Conservation (phyloP, 2,797 vertebrate species). For the Muscicapa striata region DNA sequence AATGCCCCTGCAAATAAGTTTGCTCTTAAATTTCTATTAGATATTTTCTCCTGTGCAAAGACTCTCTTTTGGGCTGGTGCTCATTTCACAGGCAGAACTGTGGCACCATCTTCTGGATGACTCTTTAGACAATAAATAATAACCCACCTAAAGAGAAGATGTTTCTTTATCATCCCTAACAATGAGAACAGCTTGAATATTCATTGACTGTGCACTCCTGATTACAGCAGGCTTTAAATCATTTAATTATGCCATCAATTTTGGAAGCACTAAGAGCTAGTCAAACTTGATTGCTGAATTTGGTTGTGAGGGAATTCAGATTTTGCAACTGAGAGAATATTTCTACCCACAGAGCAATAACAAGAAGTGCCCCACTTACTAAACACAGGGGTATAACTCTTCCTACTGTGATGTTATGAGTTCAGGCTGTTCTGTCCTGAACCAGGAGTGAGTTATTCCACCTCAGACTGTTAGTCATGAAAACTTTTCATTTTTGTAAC, state of each 20-base stretch:
- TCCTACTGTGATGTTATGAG: neutral
- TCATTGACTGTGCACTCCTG: slow-evolving; percentile 73
- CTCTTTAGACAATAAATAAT: slow-evolving; percentile 53
- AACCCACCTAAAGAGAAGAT: slow-evolving; percentile 42
- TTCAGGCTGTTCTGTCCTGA: neutral
- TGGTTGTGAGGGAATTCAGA: slow-evolving; percentile 36
- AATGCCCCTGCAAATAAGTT: slow-evolving; percentile 33
- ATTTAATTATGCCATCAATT: slow-evolving; percentile 74
- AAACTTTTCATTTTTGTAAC: neutral
- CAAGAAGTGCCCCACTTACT: neutral
- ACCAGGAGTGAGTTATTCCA: neutral
- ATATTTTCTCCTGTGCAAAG: neutral
- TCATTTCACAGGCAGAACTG: slow-evolving; percentile 71
- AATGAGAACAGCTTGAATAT: slow-evolving; percentile 75
- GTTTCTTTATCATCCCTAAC: slow-evolving; percentile 45
- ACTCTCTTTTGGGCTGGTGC: neutral
- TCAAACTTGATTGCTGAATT: slow-evolving; percentile 66
- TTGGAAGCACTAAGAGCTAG: slow-evolving; percentile 62
- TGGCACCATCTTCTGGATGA: slow-evolving; percentile 77
- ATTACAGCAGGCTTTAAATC: slow-evolving; percentile 70
- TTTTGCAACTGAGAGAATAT: slow-evolving; percentile 28
- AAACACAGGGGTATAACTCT: neutral
- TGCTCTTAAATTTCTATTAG: slow-evolving; percentile 10
- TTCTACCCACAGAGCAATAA: neutral
- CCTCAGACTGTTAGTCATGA: neutral